A percentile compares a stretch with the other conserved stretches of the same genome.
These are phyloP conservation scores for Leuctra nigra DNA, from an alignment of 2,888 invertebrate genomes.

Conservation along the genomic window DNA sequence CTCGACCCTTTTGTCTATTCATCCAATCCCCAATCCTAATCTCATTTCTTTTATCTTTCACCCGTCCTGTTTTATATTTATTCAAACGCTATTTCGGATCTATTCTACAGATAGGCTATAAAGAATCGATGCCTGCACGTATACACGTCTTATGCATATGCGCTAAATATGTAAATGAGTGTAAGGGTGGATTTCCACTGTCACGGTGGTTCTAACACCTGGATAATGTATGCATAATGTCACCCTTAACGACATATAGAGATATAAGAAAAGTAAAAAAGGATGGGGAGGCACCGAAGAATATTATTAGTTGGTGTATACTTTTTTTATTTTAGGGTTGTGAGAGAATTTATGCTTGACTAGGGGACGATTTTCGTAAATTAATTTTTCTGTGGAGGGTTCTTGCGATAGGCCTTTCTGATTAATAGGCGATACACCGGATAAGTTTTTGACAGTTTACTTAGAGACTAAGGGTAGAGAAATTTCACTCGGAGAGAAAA, in stretches of 20 bases:
- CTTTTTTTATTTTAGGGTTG: conserved; percentile 10
- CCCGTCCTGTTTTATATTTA: conserved; percentile 11
- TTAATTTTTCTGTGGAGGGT: conserved; percentile 5
- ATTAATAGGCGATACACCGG: no score
- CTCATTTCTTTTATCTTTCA: not conserved
- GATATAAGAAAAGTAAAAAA: not conserved
- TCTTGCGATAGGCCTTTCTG: not conserved
- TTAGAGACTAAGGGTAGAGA: no score
- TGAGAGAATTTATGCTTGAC: conserved; percentile 9
- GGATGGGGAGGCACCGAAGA: not conserved
- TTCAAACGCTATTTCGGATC: not conserved
- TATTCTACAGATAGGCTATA: not conserved
- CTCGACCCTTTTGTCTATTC: conserved; percentile 17
- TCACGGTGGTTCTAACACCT: conserved; percentile 18
- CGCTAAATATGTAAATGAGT: conserved; percentile 13
- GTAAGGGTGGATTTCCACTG: conserved; percentile 11
- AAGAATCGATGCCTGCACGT: conserved; percentile 18
- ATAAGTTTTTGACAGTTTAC: not conserved
- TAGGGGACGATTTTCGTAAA: conserved; percentile 10
- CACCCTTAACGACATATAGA: conserved; percentile 13
- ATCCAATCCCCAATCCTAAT: not conserved
- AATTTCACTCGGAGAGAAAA: no score
- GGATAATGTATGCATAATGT: conserved; percentile 20
- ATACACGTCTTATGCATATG: conserved; percentile 7
- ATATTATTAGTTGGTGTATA: conserved; percentile 7